phyloP scores from a whole-genome alignment of 2,113 vertebrate genomes.

The Hylia prasina region DNA sequence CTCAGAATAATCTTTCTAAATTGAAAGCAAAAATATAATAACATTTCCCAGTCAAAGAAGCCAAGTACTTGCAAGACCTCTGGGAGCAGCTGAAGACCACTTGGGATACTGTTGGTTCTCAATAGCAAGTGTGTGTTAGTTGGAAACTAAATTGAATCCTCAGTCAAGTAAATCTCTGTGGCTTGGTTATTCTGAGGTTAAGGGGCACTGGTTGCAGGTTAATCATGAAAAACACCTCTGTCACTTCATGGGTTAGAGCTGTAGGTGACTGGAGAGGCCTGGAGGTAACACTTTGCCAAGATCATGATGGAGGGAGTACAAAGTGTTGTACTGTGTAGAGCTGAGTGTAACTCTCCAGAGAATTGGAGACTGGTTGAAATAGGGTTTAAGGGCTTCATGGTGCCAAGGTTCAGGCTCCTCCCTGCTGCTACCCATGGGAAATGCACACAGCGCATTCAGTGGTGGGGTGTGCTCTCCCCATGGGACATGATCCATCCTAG shows the following conservation, averaged over 20 bases:
- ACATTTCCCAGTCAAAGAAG: not conserved
- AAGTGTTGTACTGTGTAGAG: not conserved
- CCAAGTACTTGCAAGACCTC: not conserved
- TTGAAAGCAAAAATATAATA: not conserved
- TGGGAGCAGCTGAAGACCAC: not conserved
- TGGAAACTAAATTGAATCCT: not conserved
- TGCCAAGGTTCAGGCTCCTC: not conserved
- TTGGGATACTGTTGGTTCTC: not conserved
- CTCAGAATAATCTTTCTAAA: not conserved
- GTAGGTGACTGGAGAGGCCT: not conserved
- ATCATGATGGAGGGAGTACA: not conserved
- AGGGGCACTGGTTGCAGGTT: not conserved
- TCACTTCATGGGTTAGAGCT: not conserved
- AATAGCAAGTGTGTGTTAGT: not conserved
- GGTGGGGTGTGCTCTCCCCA: not conserved
- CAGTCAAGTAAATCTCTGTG: not conserved
- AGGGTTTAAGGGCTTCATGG: not conserved
- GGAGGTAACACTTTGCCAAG: not conserved
- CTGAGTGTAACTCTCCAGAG: not conserved
- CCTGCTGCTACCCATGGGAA: not conserved
- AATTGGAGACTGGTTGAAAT: not conserved
- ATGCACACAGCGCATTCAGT: accelerated
- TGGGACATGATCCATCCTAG: not conserved
- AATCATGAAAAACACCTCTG: not conserved
- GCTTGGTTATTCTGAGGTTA: not conserved